Base-by-base conservation (phyloP, 2,113 vertebrate genomes). In the Terrapene triunguis region DNA sequence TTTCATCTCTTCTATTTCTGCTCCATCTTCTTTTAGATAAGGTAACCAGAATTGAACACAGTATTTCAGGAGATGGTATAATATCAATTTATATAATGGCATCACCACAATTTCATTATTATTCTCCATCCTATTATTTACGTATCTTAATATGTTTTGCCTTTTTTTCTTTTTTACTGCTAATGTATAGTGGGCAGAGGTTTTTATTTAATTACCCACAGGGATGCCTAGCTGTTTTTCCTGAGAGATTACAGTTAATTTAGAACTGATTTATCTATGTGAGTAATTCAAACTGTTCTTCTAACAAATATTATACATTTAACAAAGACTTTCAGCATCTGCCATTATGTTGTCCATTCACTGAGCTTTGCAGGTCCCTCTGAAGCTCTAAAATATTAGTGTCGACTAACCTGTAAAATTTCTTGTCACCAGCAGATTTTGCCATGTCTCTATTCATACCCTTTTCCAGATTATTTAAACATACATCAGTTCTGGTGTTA, bases 261-360 rank as follows among this genome's bases (percentile, higher is more conserved):
- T 25, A 69, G 69, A 74, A 74, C 48, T 3, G 44, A 80, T 3
- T 1, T 1, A 8, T 21, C 17, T 82, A 54, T 3, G 0, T 38
- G 1, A 90, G 72, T 62, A 80, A 90, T 84, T 85, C 29, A 16
- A 2, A 1, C 48, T 21, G 81, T 57, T 24, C n/a, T 16, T 90
- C 32, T 84, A 84, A 76, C 50, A 0, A 80, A n/a, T 48, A 48
- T 38, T 93, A 35, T 82, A 44, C 25, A 44, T 96, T 90, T 87
- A 65, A 44, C 47, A 62, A 69, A 10, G 44, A 69, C 62, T 38
- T 69, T 22, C 65, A 38, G n/a, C 29, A 44, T 84, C n/a, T 4
- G 0, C 13, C 87, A 29, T 80, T 87, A 89, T 78, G 8, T 42
- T 51, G 2, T 24, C 7, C 3, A 2, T 3, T 85, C 5, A 4